Conservation (phyloP, 1,140 invertebrate genomes). For the Euura saliciscinereae region DNA sequence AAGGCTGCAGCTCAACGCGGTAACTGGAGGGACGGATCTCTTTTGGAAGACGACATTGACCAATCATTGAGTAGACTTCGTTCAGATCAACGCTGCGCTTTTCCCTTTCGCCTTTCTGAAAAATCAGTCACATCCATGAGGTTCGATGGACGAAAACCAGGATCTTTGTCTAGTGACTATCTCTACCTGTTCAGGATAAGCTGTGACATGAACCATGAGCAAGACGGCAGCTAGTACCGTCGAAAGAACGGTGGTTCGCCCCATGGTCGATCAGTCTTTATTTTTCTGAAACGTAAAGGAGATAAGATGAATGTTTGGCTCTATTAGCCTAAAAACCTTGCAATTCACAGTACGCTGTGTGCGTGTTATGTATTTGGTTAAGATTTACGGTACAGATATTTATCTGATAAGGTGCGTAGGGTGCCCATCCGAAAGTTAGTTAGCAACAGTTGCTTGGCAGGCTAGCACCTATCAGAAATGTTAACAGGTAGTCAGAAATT, state of each 20-base stretch:
- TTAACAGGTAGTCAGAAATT: not conserved
- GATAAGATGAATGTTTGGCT: not conserved
- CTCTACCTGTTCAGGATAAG: not conserved
- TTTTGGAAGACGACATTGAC: conserved; percentile 55
- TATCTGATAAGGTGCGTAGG: not conserved
- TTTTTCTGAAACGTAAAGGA: not conserved
- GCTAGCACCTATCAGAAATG: not conserved
- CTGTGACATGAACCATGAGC: not conserved
- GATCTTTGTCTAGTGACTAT: not conserved
- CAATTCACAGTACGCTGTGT: too few species aligned
- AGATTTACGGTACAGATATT: not conserved
- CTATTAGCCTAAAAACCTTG: too few species aligned
- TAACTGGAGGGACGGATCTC: conserved; percentile 67
- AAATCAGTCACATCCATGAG: not conserved
- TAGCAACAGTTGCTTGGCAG: not conserved
- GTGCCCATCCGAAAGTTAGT: conserved; percentile 5
- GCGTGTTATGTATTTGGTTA: too few species aligned
- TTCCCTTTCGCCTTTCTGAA: not conserved
- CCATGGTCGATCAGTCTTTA: not conserved
- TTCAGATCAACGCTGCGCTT: conserved; percentile 44
- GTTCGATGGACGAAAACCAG: not conserved
- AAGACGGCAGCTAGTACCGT: not conserved
- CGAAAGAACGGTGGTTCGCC: not conserved
- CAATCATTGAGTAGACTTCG: conserved; percentile 36
- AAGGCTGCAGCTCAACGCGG: conserved; percentile 66